Evolutionary conservation across 2,888 invertebrate genomes (phyloP), one percentile per base, ranked within the genome.

Genomic region (Ethmia dodecea): DNA sequence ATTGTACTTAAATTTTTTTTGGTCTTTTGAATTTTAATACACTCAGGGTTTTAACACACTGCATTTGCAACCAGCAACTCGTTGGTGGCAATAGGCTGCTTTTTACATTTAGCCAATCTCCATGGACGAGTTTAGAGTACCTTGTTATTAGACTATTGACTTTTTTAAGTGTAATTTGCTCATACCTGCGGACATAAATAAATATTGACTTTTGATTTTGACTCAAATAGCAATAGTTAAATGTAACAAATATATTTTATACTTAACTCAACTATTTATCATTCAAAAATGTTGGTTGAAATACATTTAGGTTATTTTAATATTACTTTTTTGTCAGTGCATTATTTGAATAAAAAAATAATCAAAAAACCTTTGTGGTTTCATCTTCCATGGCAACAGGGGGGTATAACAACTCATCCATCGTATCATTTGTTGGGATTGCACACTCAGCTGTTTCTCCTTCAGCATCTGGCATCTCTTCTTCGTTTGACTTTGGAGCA

Each of bases 301-400:
- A n/a, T n/a, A n/a, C n/a, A n/a, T n/a, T n/a, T n/a, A n/a, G n/a
- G n/a, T n/a, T n/a, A n/a, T n/a, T n/a, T n/a, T n/a, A n/a, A n/a
- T n/a, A n/a, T n/a, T n/a, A n/a, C n/a, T n/a, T n/a, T n/a, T n/a
- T n/a, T n/a, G n/a, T n/a, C n/a, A n/a, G 3, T 22, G 9, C 22
- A 22, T 22, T 9, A 22, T n/a, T n/a, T 22, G 22, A 22, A n/a
- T n/a, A n/a, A 9, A 22, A 22, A 22, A n/a, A 4, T 22, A 22
- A 22, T 22, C n/a, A 22, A 25, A 22, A 30, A 57, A 81, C 84
- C 62, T 80, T 83, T 27, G 60, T 52, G 30, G 75, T 72, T 43
- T 75, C 75, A 55, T 87, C 86, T 65, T 84, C 86, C 72, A 73
- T 81, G 6, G 86, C 86, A 36, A 86, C 51, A 24, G 83, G 86